Percentiles rank a stretch among this genome's conserved stretches.
These are phyloP conservation scores for Macaria notata DNA, from an alignment of 2,888 invertebrate species.

Conservation along the genomic window DNA sequence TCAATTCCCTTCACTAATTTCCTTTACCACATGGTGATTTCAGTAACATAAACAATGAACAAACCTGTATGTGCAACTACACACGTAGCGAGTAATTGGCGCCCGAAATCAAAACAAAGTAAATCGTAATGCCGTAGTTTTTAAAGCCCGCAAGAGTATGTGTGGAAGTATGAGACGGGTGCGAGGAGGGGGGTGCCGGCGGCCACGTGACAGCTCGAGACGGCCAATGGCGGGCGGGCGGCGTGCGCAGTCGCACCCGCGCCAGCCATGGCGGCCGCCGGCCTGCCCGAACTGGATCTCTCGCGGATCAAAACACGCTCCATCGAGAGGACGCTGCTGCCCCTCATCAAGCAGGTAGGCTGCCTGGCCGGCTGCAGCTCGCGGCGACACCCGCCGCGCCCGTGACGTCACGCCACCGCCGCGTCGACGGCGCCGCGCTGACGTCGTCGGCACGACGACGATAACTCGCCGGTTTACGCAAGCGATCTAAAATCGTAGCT, in stretches of 20 bases:
- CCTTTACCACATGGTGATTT: constrained; percentile 8
- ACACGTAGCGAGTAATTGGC: constrained; percentile 45
- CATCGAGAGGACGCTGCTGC: constrained; percentile 96
- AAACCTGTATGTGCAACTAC: constrained; percentile 31
- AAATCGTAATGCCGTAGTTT: constrained; percentile 62
- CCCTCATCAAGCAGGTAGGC: constrained; percentile 95
- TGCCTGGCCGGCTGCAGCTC: constrained; percentile 40
- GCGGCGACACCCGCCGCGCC: constrained; percentile 25
- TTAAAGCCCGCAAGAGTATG: constrained; percentile 59
- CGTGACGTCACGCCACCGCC: constrained; percentile 46
- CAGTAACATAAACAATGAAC: constrained; percentile 23
- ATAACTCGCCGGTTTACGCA: constrained; percentile 62
- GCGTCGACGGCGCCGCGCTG: constrained; percentile 55
- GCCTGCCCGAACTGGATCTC: constrained; percentile 80
- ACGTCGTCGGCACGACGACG: constrained; percentile 61
- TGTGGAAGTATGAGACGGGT: constrained; percentile 54
- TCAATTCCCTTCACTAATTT: constrained; percentile 2
- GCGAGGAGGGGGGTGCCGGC: constrained; percentile 46
- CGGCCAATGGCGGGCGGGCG: constrained; percentile 70
- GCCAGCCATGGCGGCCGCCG: constrained; percentile 84
- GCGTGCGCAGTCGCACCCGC: constrained; percentile 73
- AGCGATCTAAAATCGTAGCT: constrained; percentile 59
- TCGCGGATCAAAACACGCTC: constrained; percentile 96
- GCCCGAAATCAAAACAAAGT: constrained; percentile 63
- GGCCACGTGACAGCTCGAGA: constrained; percentile 52